Evolutionary conservation across 2,888 invertebrate genomes (phyloP).

Genomic region (Tinea pellionella): DNA sequence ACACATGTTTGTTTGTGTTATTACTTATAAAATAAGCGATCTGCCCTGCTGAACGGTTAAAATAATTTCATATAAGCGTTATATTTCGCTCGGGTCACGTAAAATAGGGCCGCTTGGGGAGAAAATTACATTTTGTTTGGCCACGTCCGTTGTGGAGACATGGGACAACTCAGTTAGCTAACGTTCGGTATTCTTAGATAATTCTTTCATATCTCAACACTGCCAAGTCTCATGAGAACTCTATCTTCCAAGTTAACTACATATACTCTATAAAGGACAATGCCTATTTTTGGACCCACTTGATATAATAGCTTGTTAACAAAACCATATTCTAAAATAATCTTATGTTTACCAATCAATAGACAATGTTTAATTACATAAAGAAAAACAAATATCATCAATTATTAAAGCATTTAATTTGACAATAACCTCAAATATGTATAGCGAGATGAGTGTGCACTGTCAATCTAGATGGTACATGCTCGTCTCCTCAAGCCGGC

Average conservation of each 20-base stretch:
- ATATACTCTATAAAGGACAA: no score
- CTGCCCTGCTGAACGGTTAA: conserved; percentile 18
- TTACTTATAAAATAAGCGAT: conserved; percentile 12
- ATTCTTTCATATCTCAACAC: conserved; percentile 49
- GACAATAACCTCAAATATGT: no score
- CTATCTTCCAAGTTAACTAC: neutral
- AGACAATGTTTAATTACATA: no score
- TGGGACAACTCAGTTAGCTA: conserved; percentile 64
- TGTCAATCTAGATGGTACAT: no score
- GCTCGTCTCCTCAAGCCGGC: no score
- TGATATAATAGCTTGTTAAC: no score
- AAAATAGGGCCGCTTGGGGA: conserved; percentile 58
- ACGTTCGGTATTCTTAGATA: conserved; percentile 53
- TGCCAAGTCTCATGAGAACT: neutral
- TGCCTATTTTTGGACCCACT: no score
- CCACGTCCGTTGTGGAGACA: conserved; percentile 49
- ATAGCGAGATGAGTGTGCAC: no score
- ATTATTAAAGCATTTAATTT: no score
- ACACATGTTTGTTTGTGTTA: conserved; percentile 8
- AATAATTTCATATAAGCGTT: conserved; percentile 66
- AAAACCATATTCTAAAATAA: no score
- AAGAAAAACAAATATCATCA: no score
- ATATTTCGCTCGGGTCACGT: conserved; percentile 66
- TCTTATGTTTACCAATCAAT: no score
- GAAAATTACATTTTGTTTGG: conserved; percentile 67